Conservation (phyloP, 2,797 vertebrate genomes). For the Syncerus caffer region DNA sequence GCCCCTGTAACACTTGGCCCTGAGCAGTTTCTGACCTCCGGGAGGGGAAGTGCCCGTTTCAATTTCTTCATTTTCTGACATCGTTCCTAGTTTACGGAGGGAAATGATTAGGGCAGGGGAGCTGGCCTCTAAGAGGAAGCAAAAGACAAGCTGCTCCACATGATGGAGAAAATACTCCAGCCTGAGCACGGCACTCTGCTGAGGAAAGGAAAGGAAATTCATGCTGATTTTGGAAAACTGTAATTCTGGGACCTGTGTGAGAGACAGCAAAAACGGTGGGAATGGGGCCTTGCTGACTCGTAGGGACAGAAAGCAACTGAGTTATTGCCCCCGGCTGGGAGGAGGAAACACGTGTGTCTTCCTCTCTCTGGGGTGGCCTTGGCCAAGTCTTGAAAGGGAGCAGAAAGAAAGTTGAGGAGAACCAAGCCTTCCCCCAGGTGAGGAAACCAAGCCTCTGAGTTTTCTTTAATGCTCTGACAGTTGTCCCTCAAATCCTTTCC, state of each 20-base stretch:
- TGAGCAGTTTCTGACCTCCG: not conserved
- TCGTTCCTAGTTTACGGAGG: not conserved
- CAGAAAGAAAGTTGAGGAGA: not conserved
- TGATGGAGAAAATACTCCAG: not conserved
- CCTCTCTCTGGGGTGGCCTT: not conserved
- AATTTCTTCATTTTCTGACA: not conserved
- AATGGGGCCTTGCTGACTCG: not conserved
- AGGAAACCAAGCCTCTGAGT: not conserved
- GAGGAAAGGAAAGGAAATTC: not conserved
- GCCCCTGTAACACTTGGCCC: not conserved
- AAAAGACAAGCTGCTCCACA: not conserved
- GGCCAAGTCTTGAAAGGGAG: not conserved
- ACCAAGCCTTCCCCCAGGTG: not conserved
- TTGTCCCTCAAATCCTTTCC: not conserved
- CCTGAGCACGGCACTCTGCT: not conserved
- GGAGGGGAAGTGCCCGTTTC: not conserved
- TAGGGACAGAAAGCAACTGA: not conserved
- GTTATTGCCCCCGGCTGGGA: not conserved
- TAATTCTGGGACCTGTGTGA: fast-evolving
- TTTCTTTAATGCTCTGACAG: not conserved
- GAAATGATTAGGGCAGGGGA: not conserved
- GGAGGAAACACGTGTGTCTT: fast-evolving
- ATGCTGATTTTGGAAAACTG: not conserved
- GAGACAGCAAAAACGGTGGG: not conserved
- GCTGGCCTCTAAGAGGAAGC: not conserved